Base-by-base conservation (phyloP, 2,888 invertebrate species). In the Scaptomyza caliginosa region DNA sequence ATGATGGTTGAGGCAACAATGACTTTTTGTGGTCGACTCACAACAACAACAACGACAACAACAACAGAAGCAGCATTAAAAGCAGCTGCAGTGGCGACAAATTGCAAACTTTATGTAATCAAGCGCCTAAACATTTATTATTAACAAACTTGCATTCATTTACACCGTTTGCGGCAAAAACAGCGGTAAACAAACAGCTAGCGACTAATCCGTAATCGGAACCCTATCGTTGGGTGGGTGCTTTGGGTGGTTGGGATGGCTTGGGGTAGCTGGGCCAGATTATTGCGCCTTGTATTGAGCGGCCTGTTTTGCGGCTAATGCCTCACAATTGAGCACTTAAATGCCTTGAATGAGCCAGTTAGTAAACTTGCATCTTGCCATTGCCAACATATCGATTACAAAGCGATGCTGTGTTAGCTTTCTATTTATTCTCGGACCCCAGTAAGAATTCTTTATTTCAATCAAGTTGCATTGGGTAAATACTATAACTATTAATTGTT, bases 91-190 rank as follows among this genome's bases (percentile, higher is more conserved):
- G 30, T 57, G 66, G 65, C 74, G 74, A 78, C 78, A 76, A 67
- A 70, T 83, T 67, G 69, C 66, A 52, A 52, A 57, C 66, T 82
- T 73, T 80, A 86, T 83, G 88, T 83, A 83, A 83, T 88, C 86
- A 80, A 83, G 84, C 83, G 84, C 80, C 50, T 83, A 83, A 83
- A 86, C 83, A 83, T 86, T 83, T 83, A 77, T 74, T 86, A 88
- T 86, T 86, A 88, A 88, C 83, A 83, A 83, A 88, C 88, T 79
- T 70, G 76, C 77, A 70, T 76, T 78, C 68, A 85, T 71, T 80
- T 84, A 77, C 64, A 81, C 77, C 81, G 51, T 67, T 80, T 82
- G 86, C 48, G 83, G 77, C 75, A 42, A 32, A 24, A n/a, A 4
- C 13, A 32, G 32, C 32, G 30, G 30, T 30, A 30, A 24, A 40